These are phyloP conservation scores for Jaculus jaculus DNA, from an alignment of 2,113 vertebrate genomes.

Conservation along the genomic window DNA sequence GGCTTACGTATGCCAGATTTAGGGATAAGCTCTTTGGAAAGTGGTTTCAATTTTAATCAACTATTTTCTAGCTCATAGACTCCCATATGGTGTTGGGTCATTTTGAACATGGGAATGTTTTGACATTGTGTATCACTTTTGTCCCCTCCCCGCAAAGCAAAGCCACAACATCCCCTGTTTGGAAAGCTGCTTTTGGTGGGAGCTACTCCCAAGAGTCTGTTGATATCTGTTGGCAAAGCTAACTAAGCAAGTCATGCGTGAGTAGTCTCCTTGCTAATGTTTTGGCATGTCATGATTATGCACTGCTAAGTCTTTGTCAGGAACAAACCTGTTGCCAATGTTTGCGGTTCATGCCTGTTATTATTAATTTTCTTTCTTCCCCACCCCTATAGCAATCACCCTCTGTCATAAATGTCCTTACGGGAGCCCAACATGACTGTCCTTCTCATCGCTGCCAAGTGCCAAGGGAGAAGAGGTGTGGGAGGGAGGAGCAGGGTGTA, in stretches of 20 bases:
- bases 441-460: background rate
- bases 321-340: constrained; percentile 73
- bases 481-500: background rate
- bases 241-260: constrained; percentile 54
- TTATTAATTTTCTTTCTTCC: constrained; percentile 69
- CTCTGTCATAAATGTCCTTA: constrained; percentile 21
- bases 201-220: constrained; percentile 50
- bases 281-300: constrained; percentile 71
- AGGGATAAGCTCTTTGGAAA: constrained; percentile 64
- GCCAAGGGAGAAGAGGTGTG: background rate
- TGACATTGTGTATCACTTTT: constrained; percentile 3
- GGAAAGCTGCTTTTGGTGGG: constrained; percentile 13
- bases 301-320: constrained; percentile 77
- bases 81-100: constrained; percentile 59
- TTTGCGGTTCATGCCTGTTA: constrained; percentile 72
- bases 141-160: constrained; percentile 49
- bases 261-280: constrained; percentile 69
- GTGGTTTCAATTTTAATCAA: constrained; percentile 71
- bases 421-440: background rate
- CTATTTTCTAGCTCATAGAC: constrained; percentile 65
- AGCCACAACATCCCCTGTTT: constrained; percentile 7
- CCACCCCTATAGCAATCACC: constrained; percentile 9
- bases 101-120: constrained; percentile 48
- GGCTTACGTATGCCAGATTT: constrained; percentile 59
- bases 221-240: constrained; percentile 74